Evolutionary conservation across 2,797 vertebrate species (phyloP).

Genomic region (Myotis daubentonii): DNA sequence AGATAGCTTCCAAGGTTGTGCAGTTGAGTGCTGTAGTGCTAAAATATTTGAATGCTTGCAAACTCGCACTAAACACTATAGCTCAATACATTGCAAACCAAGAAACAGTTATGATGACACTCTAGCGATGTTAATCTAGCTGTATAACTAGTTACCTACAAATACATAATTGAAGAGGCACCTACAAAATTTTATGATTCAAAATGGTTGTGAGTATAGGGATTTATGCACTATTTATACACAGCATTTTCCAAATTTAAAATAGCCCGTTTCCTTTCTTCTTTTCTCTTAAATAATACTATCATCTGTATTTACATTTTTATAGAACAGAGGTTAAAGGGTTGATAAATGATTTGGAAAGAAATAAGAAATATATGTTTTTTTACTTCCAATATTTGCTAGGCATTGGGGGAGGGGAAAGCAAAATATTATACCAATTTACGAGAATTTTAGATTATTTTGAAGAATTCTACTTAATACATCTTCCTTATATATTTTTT

Average conservation of each 20-base stretch:
- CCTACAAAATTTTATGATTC: neutral
- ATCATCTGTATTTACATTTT: neutral
- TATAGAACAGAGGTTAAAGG: conserved; percentile 1
- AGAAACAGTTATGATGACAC: neutral
- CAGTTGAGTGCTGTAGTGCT: neutral
- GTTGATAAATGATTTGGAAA: neutral
- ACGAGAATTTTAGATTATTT: neutral
- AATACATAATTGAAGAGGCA: neutral
- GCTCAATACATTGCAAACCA: neutral
- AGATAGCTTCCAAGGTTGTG: neutral
- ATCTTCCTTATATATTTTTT: neutral
- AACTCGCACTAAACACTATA: neutral
- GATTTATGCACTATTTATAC: neutral
- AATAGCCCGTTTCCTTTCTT: neutral
- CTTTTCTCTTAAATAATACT: neutral
- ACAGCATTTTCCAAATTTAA: conserved; percentile 30
- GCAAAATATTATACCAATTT: neutral
- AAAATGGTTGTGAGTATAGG: conserved; percentile 1
- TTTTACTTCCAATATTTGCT: neutral
- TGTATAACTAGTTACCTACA: neutral
- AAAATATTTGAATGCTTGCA: neutral
- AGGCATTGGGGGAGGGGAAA: neutral
- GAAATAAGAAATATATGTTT: neutral
- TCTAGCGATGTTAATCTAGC: neutral
- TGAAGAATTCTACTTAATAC: neutral